Evolutionary conservation across 2,113 vertebrate species (phyloP).

Genomic region (Maccullochella peelii): DNA sequence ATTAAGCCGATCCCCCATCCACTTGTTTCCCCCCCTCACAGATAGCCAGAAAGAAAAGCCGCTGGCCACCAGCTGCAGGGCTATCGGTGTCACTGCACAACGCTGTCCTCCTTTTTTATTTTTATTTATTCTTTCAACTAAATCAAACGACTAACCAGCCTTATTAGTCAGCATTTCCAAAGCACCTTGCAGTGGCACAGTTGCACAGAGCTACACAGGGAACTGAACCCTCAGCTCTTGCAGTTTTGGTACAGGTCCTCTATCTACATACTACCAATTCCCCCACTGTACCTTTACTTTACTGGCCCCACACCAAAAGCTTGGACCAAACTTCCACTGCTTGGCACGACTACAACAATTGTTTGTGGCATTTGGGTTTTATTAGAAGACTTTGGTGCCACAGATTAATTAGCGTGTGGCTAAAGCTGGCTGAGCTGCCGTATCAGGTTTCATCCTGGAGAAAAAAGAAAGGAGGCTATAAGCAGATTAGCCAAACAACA

Average conservation of each 20-base stretch:
- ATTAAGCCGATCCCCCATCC: conserved; percentile 55
- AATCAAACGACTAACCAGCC: conserved; percentile 1
- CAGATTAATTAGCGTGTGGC: conserved; percentile 76
- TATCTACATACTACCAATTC: background rate
- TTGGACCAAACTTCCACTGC: conserved; percentile 10
- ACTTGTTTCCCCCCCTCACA: background rate
- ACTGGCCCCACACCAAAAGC: conserved; percentile 15
- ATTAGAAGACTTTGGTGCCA: conserved; percentile 63
- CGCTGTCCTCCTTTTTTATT: too few relatives aligned
- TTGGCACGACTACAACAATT: conserved; percentile 29
- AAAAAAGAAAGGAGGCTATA: conserved; percentile 54
- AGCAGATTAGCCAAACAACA: conserved; percentile 67
- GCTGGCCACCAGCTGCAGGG: conserved; percentile 58
- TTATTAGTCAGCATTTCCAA: conserved; percentile 12
- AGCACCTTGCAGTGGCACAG: conserved; percentile 6
- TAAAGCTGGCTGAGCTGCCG: conserved; percentile 66
- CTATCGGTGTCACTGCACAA: conserved; percentile 9
- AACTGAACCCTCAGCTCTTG: background rate
- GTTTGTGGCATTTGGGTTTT: conserved; percentile 58
- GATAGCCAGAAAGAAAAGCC: conserved; percentile 38
- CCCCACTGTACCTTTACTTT: background rate
- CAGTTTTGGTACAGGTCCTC: background rate
- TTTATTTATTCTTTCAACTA: too few relatives aligned
- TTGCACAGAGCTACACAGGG: background rate
- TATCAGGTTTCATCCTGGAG: conserved; percentile 72